phyloP scores from a whole-genome alignment of 2,888 invertebrate genomes.

The Drosophila silvestris region DNA sequence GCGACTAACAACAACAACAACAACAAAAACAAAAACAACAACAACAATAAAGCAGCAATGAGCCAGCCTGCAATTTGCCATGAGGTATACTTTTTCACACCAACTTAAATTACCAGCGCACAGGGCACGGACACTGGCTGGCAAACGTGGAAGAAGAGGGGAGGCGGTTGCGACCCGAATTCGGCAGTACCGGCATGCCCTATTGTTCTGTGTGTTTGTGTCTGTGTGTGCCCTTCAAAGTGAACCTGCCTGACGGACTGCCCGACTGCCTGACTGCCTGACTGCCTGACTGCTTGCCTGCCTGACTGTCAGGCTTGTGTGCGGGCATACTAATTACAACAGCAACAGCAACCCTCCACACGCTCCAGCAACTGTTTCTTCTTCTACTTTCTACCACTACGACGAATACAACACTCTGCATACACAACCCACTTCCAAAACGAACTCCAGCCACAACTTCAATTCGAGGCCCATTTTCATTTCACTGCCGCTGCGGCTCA shows the following conservation, averaged over 20 bases:
- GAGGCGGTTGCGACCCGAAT: conserved; percentile 16
- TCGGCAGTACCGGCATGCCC: conserved; percentile 35
- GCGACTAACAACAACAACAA: conserved; percentile 33
- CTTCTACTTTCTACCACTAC: conserved; percentile 16
- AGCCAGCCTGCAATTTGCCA: conserved; percentile 64
- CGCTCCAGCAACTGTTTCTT: conserved; percentile 52
- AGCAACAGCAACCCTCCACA: conserved; percentile 62
- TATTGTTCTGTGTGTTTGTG: conserved; percentile 30
- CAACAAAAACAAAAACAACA: conserved; percentile 3
- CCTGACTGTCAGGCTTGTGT: conserved; percentile 23
- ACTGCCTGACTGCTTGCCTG: conserved; percentile 22
- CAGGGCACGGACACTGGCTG: conserved; percentile 14
- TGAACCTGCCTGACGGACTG: conserved; percentile 43
- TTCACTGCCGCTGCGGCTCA: conserved; percentile 44
- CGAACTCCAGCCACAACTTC: conserved; percentile 29
- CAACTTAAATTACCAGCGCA: conserved; percentile 59
- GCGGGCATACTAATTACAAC: conserved; percentile 74
- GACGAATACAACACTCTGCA: background rate
- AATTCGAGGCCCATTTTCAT: conserved; percentile 28
- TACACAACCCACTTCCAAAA: conserved; percentile 22
- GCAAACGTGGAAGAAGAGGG: background rate
- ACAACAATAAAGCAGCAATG: conserved; percentile 14
- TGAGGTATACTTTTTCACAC: conserved; percentile 72
- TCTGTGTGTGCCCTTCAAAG: conserved; percentile 58
- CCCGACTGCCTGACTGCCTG: background rate